These are phyloP conservation scores for Galeopsomyia nigrocyanea DNA, from an alignment of 2,888 invertebrate genomes.

Conservation along the genomic window DNA sequence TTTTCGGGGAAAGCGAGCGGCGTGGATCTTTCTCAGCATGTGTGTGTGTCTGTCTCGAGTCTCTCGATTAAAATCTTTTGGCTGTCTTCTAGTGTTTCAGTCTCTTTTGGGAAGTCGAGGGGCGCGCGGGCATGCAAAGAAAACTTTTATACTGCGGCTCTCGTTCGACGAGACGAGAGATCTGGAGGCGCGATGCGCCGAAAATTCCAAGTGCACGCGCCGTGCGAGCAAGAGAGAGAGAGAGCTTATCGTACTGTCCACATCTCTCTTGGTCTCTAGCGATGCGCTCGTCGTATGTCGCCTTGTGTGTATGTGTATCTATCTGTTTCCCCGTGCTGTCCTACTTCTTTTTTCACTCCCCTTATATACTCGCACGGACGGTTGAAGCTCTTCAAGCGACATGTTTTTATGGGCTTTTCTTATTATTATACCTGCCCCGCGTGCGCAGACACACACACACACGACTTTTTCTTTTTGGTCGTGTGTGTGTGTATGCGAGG, in stretches of 20 bases:
- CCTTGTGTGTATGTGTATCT: neutral
- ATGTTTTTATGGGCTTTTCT: conserved; percentile 28
- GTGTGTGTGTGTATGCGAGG: neutral
- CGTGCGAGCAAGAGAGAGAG: neutral
- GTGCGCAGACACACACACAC: neutral
- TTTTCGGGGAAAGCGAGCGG: conserved; percentile 13
- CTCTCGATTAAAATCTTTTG: conserved; percentile 41
- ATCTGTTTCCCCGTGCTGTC: no score
- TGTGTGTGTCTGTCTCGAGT: neutral
- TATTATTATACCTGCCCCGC: conserved; percentile 11
- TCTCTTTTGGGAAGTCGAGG: no score
- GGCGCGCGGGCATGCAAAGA: no score
- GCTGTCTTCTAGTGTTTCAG: no score
- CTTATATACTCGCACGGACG: neutral
- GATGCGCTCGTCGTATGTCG: conserved; percentile 27
- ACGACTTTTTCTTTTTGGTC: neutral
- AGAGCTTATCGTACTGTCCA: no score
- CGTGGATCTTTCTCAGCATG: neutral
- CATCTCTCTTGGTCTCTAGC: neutral
- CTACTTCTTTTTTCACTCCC: neutral
- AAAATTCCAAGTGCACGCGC: conserved; percentile 34
- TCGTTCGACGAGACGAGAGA: neutral
- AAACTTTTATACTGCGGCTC: no score
- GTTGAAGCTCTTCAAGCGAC: conserved; percentile 12
- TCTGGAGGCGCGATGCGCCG: conserved; percentile 4